A percentile compares a stretch with the other conserved stretches of the same genome.
phyloP scores from a whole-genome alignment of 2,113 vertebrate genomes.

The Choloepus hoffmanni region DNA sequence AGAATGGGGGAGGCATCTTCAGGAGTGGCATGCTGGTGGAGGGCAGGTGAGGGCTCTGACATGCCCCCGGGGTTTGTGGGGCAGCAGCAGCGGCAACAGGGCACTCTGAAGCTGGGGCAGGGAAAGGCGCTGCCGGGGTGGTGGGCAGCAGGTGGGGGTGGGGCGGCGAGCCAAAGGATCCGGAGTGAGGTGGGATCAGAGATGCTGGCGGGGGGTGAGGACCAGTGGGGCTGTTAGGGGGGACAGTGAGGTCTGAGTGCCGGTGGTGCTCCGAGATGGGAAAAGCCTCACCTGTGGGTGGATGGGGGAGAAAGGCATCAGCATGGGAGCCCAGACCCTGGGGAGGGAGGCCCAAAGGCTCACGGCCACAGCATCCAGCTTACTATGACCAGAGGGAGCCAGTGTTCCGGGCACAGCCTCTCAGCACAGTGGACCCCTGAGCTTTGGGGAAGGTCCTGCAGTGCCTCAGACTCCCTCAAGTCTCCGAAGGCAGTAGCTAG shows the following conservation, averaged over 20 bases:
- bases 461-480: background rate
- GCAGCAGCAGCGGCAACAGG: constrained; percentile 85
- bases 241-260: constrained; percentile 97
- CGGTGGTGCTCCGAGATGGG: constrained; percentile 95
- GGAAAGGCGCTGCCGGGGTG: constrained; percentile 87
- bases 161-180: constrained; percentile 83
- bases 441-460: background rate
- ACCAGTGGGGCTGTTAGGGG: constrained; percentile 98
- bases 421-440: background rate
- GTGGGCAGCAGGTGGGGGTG: constrained; percentile 89
- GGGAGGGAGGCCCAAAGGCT: constrained; percentile 26
- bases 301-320: constrained; percentile 73
- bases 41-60: constrained; percentile 95
- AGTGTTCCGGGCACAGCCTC: background rate
- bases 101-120: constrained; percentile 88
- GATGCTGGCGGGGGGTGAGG: constrained; percentile 94
- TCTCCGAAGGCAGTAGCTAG: background rate
- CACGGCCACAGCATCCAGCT: background rate
- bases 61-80: constrained; percentile 89
- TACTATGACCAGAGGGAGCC: background rate
- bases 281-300: constrained; percentile 92
- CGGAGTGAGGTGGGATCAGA: constrained; percentile 89
- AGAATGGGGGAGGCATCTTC: constrained; percentile 93
- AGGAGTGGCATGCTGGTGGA: constrained; percentile 91
- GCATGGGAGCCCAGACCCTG: background rate